phyloP scores from a whole-genome alignment of 2,113 vertebrate genomes.

The Mohoua ochrocephala region DNA sequence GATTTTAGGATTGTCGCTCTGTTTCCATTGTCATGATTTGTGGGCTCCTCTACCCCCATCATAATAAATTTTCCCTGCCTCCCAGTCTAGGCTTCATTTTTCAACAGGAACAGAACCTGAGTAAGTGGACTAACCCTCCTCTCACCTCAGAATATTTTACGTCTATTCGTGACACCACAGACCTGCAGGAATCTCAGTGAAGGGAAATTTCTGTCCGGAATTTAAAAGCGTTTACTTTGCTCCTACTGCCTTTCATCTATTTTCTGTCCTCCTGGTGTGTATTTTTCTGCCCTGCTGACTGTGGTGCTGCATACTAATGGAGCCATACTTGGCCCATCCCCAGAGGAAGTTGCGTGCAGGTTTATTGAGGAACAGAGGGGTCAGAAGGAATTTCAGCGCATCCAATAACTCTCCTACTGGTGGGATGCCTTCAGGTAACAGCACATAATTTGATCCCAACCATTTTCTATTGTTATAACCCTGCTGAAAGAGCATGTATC shows the following conservation, averaged over 20 bases:
- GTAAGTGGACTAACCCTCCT: neutral
- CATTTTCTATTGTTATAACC: neutral
- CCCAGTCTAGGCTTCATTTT: neutral
- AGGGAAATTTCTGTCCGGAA: neutral
- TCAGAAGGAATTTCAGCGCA: neutral
- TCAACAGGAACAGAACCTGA: neutral
- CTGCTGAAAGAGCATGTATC: neutral
- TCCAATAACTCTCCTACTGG: neutral
- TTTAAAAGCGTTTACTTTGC: neutral
- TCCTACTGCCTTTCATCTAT: neutral
- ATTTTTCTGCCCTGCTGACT: neutral
- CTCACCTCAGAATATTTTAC: neutral
- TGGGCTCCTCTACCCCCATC: neutral
- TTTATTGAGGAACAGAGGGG: neutral
- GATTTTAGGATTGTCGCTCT: neutral
- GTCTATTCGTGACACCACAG: neutral
- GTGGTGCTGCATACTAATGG: slow-evolving; percentile 19
- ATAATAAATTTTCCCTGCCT: neutral
- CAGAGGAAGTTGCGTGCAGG: neutral
- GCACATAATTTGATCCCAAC: neutral
- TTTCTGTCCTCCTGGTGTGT: neutral
- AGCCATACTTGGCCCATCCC: neutral
- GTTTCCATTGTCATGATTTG: rapidly evolving
- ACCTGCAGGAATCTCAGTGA: neutral
- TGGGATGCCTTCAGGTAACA: neutral